These are phyloP conservation scores for Microtus pennsylvanicus DNA, from an alignment of 2,113 vertebrate genomes.

Conservation along the genomic window DNA sequence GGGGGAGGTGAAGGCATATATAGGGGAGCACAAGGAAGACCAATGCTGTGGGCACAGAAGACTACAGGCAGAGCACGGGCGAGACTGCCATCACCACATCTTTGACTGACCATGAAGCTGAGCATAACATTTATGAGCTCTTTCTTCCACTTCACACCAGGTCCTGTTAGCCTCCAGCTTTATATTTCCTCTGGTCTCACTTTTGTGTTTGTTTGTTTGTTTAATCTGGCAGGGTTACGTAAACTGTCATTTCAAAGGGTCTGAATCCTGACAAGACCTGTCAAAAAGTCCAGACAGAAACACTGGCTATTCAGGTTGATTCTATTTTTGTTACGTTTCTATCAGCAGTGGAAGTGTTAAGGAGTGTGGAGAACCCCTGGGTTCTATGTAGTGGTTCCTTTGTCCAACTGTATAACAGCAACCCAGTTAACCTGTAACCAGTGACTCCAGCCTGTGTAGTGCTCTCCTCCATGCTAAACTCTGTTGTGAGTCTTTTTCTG, in stretches of 20 bases:
- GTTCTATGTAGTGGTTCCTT: background rate
- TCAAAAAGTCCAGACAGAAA: background rate
- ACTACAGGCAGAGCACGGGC: too few species aligned
- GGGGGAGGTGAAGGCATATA: background rate
- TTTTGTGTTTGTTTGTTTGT: slow-evolving; percentile 15
- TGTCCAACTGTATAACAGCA: background rate
- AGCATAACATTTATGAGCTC: too few species aligned
- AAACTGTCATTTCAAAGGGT: background rate
- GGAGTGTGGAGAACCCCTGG: background rate
- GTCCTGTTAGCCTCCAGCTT: too few species aligned
- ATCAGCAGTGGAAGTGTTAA: background rate
- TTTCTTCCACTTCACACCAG: too few species aligned
- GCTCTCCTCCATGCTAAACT: background rate
- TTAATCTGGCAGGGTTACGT: background rate
- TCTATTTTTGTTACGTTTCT: background rate
- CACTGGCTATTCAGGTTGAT: background rate
- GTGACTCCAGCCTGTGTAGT: background rate
- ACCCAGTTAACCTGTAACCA: background rate
- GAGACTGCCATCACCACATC: rapidly evolving
- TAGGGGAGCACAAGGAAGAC: background rate
- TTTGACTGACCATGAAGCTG: background rate
- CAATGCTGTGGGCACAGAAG: background rate
- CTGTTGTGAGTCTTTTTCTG: too few species aligned
- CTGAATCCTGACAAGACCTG: background rate
- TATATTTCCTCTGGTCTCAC: background rate